Evolutionary conservation across 2,888 invertebrate genomes (phyloP).

Genomic region (Cecidostiba fungosa): DNA sequence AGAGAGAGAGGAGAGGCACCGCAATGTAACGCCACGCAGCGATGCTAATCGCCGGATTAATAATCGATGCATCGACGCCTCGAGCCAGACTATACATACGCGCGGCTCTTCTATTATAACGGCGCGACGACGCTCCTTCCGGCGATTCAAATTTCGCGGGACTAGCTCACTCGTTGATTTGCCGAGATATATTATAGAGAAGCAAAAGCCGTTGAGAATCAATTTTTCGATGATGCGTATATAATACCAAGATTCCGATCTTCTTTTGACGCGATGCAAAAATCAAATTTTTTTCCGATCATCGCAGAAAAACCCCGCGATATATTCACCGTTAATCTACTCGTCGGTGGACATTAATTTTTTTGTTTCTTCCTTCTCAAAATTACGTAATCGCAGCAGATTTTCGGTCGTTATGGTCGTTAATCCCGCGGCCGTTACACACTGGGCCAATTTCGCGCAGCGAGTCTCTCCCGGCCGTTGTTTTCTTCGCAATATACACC

Average conservation of each 20-base stretch:
- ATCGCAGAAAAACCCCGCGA: no score
- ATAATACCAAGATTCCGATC: background rate
- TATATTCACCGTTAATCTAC: no score
- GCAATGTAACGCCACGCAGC: background rate
- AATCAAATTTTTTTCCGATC: background rate
- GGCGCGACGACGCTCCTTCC: background rate
- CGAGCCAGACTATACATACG: background rate
- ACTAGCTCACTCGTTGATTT: background rate
- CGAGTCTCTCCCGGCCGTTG: background rate
- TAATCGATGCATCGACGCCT: slow-evolving; percentile 44
- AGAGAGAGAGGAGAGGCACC: background rate
- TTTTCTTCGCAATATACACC: background rate
- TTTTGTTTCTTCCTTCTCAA: no score
- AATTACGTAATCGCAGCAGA: background rate
- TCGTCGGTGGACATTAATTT: no score
- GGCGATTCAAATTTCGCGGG: background rate
- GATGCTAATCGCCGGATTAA: slow-evolving; percentile 53
- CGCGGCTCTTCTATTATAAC: background rate
- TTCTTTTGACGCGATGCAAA: background rate
- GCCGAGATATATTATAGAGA: background rate
- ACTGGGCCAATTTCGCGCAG: background rate
- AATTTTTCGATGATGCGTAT: slow-evolving; percentile 22
- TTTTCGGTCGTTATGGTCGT: background rate
- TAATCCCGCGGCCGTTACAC: slow-evolving; percentile 10
- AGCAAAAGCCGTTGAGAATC: slow-evolving; percentile 16